These are phyloP conservation scores for Hylaeus volcanicus DNA, from an alignment of 1,140 invertebrate genomes.

Conservation along the genomic window DNA sequence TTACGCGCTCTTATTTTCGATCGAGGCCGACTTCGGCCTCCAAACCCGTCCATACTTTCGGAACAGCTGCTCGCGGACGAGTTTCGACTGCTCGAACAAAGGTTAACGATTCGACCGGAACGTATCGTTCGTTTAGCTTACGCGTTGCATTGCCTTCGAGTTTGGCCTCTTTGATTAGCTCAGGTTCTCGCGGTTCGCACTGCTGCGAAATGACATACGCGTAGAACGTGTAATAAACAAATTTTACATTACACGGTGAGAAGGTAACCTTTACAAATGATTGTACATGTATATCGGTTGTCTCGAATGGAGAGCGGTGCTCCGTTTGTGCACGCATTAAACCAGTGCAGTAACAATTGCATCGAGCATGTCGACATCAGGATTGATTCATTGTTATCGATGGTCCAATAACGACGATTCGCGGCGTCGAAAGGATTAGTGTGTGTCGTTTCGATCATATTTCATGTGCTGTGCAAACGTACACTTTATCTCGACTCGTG, in stretches of 20 bases:
- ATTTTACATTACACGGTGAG: not conserved
- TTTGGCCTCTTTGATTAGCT: no score
- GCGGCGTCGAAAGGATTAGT: not conserved
- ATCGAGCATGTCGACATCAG: not conserved
- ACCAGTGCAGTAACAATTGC: not conserved
- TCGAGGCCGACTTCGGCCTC: conserved; percentile 43
- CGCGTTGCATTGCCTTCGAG: no score
- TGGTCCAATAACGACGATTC: conserved; percentile 12
- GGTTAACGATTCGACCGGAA: conserved; percentile 9
- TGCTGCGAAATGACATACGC: not conserved
- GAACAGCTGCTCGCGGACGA: conserved; percentile 44
- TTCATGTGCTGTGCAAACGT: conserved; percentile 7
- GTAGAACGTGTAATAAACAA: not conserved
- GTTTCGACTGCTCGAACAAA: not conserved
- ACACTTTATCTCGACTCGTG: not conserved
- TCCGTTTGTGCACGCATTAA: not conserved
- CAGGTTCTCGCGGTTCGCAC: not conserved
- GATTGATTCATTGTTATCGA: conserved; percentile 30
- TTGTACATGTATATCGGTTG: not conserved
- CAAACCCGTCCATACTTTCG: conserved; percentile 40
- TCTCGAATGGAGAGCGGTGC: not conserved
- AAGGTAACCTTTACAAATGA: no score
- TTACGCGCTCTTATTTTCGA: conserved; percentile 46
- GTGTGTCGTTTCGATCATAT: conserved; percentile 16
- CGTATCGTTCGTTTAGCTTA: not conserved